Evolutionary conservation across 2,113 vertebrate genomes (phyloP).

Genomic region (Pristiophorus japonicus): DNA sequence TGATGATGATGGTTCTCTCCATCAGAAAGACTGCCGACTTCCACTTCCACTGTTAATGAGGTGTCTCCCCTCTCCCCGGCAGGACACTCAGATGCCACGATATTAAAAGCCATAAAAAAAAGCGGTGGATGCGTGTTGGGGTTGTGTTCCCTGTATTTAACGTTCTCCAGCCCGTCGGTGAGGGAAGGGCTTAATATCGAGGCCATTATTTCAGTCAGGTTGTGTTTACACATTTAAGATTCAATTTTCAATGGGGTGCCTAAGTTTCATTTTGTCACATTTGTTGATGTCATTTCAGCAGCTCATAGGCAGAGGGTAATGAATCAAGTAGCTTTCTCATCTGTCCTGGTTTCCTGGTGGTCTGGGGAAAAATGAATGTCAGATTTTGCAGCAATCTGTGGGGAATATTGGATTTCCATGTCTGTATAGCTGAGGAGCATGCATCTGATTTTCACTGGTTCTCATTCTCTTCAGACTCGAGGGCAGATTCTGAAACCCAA

Average conservation of each 20-base stretch:
- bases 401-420: not conserved
- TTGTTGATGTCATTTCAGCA: not conserved
- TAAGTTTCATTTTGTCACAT: not conserved
- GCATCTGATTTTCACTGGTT: not conserved
- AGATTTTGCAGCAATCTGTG: not conserved
- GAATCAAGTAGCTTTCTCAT: not conserved
- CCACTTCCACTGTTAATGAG: not conserved
- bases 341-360: not conserved
- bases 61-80: not conserved
- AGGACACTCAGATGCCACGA: not conserved
- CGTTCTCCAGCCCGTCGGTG: not conserved
- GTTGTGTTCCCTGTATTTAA: not conserved
- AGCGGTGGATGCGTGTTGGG: no score
- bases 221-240: not conserved
- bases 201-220: not conserved
- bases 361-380: not conserved
- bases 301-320: not conserved
- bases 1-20: no score
- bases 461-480: not conserved
- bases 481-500: not conserved
- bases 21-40: no score
- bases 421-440: not conserved
- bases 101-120: not conserved
- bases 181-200: not conserved
- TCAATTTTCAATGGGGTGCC: not conserved